Base-by-base conservation (phyloP, 2,113 vertebrate species). In the Cinclus cinclus region DNA sequence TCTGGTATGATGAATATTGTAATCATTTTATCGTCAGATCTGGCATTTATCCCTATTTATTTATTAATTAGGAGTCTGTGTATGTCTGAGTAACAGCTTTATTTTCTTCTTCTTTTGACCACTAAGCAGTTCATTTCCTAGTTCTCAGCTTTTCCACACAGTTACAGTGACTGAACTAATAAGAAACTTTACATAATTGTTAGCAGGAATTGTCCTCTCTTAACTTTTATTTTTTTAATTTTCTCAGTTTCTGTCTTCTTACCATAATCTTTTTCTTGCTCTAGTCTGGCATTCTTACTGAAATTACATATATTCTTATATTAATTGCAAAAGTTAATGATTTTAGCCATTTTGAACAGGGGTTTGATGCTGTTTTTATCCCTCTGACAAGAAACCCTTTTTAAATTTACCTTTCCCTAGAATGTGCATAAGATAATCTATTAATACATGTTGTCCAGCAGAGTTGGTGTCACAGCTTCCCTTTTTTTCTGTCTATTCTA, bases 401-500 rank as follows among this genome's bases (percentile, higher is more conserved):
- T 28, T 16, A 79, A 44, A 10, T 25, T 64, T 41, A 20, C 3
- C 9, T 56, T 80, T 70, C 18, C 6, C n/a, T 52, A 13, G 3
- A 28, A 16, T 0, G 1, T 42, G 7, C 6, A 42, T 41, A 56
- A 35, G 3, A 15, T 23, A 55, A 64, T 9, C 11, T 50, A 6
- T 20, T 42, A 39, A 8, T 11, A 55, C 3, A 25, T 2, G 4
- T 31, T 75, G 16, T 42, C 15, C 17, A 76, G 49, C 6, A 27
- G 39, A 68, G 3, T 6, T 21, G 10, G 3, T 74, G 33, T 33
- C 19, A 50, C 2, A 65, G 8, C 18, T 83, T 69, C 15, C 2
- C 7, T 50, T 50, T 64, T 64, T 20, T 49, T 68, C 7, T 49
- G 1, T 30, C 3, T 22, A 13, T 5, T 69, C 6, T 50, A 8